phyloP scores from a whole-genome alignment of 92 coral and sea anemone species.

The Desmophyllum pertusum region DNA sequence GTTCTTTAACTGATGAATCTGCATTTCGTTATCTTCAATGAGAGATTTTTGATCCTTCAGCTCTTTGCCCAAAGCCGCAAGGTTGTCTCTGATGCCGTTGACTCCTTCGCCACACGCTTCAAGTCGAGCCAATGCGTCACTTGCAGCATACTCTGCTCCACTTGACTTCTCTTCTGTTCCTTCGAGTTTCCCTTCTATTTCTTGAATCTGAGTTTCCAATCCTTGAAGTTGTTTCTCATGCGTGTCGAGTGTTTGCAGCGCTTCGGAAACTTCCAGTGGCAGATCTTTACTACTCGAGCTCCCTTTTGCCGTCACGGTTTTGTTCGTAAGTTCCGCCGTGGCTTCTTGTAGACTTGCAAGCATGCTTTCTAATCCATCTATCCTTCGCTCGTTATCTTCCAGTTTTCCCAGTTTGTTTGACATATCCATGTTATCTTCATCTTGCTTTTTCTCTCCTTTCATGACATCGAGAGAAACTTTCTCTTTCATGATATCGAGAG shows the following conservation, averaged over 20 bases:
- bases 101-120: conserved; percentile 25
- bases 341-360: conserved; percentile 1
- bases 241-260: not conserved
- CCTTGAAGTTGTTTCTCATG: conserved; percentile 9
- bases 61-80: conserved; percentile 8
- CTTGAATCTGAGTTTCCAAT: conserved; percentile 6
- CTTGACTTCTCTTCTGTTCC: not conserved
- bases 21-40: conserved; percentile 55
- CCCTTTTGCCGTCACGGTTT: not conserved
- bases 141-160: conserved; percentile 12
- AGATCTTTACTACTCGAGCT: not conserved
- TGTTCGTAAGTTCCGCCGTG: not conserved
- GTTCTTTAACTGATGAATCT: conserved; percentile 66
- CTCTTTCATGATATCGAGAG: not conserved
- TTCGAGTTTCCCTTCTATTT: not conserved
- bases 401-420: conserved; percentile 3
- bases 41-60: conserved; percentile 27
- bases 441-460: not conserved
- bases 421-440: conserved; percentile 8
- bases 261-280: conserved; percentile 11
- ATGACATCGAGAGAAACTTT: too few species aligned
- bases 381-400: conserved; percentile 2
- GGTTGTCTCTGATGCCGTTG: conserved; percentile 19
- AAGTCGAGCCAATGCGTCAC: not conserved
- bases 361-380: conserved; percentile 9